Evolutionary conservation across 2,797 vertebrate species (phyloP).

Genomic region (Micrastur ruficollis): DNA sequence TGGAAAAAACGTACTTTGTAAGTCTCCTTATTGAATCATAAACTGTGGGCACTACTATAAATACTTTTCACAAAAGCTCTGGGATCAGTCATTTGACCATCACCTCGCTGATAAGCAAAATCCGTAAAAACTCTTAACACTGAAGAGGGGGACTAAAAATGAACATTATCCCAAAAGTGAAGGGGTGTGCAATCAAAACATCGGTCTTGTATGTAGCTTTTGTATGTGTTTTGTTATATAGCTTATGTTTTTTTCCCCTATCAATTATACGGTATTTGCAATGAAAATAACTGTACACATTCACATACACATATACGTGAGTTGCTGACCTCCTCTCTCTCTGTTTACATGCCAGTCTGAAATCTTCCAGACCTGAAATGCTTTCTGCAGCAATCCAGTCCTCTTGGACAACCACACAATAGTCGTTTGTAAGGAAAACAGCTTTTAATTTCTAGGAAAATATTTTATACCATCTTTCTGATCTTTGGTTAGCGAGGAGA

Average conservation of each 20-base stretch:
- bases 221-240: neutral
- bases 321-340: neutral
- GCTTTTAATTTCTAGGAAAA: neutral
- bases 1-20: neutral
- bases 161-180: neutral
- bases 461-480: neutral
- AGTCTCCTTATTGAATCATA: constrained; percentile 33
- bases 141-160: neutral
- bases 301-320: neutral
- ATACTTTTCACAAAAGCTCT: constrained; percentile 7
- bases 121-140: neutral
- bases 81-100: neutral
- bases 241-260: neutral
- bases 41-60: neutral
- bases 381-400: neutral
- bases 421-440: neutral
- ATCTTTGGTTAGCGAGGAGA: neutral
- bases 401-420: neutral
- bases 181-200: neutral
- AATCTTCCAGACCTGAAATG: neutral
- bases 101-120: neutral
- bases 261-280: neutral
- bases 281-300: neutral
- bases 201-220: neutral
- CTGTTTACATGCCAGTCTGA: neutral